phyloP scores from a whole-genome alignment of 2,888 invertebrate species.

The Apamea monoglypha region DNA sequence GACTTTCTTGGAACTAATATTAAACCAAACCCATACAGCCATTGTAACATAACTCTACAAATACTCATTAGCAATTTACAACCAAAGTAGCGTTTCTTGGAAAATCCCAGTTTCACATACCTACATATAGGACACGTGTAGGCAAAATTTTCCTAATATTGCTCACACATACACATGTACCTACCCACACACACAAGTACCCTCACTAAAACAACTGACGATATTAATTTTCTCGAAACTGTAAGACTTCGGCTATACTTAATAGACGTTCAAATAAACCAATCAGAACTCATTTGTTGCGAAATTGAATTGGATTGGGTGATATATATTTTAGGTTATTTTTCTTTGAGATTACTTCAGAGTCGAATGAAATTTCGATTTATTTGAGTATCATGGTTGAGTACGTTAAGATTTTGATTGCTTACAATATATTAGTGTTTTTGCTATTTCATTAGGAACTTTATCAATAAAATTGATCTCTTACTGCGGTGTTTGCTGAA shows the following conservation, averaged over 20 bases:
- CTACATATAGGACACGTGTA: conserved; percentile 1
- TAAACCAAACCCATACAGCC: not conserved
- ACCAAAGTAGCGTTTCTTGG: conserved; percentile 9
- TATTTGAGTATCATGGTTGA: conserved; percentile 29
- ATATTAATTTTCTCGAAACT: conserved; percentile 59
- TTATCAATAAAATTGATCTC: not conserved
- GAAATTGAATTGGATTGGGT: conserved; percentile 52
- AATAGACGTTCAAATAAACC: conserved; percentile 51
- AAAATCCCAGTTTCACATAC: not conserved
- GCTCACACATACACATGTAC: not conserved
- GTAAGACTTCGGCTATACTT: conserved; percentile 47
- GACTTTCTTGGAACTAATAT: not conserved
- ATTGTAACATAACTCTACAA: not conserved
- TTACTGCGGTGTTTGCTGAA: not conserved
- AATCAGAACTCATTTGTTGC: conserved; percentile 53
- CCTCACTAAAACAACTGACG: conserved; percentile 48
- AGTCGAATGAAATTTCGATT: conserved; percentile 36
- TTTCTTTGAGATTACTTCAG: conserved; percentile 34
- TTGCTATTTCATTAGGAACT: not conserved
- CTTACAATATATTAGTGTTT: conserved; percentile 6
- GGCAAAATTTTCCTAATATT: not conserved
- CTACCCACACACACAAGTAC: not conserved
- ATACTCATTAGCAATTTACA: not conserved
- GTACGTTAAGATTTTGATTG: conserved; percentile 22
- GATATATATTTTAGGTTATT: conserved; percentile 35